A percentile compares a stretch with the other conserved stretches of the same genome.
Conservation (phyloP, 2,797 vertebrate genomes). For the Sphenopsis melanotis region DNA sequence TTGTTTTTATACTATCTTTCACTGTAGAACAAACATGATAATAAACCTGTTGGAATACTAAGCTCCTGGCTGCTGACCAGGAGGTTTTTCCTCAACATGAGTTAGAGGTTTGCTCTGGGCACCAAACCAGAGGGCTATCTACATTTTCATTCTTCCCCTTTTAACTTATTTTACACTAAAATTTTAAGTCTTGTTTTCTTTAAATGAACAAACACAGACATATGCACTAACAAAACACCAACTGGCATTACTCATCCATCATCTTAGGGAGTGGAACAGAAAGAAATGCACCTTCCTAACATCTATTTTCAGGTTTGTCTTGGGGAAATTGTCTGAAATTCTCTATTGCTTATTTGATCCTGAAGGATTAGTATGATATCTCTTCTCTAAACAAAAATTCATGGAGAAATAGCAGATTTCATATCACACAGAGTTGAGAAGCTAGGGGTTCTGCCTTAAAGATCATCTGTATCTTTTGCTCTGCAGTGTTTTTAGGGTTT, state of each 20-base stretch:
- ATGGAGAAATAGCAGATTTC: not conserved
- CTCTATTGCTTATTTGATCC: not conserved
- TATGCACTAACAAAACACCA: not conserved
- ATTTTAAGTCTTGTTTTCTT: not conserved
- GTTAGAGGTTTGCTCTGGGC: not conserved
- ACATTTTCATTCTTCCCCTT: not conserved
- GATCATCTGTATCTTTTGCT: not conserved
- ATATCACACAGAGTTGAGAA: not conserved
- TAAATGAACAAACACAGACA: not conserved
- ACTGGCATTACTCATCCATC: not conserved
- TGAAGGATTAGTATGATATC: not conserved
- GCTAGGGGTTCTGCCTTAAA: not conserved
- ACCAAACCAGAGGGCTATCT: not conserved
- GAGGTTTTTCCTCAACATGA: not conserved
- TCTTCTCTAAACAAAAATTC: not conserved
- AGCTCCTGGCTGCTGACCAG: not conserved
- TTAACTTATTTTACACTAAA: not conserved
- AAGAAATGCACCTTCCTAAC: not conserved
- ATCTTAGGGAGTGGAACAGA: not conserved
- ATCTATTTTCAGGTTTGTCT: not conserved
- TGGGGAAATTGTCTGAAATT: not conserved
- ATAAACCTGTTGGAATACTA: slow-evolving; percentile 13
- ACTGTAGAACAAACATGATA: not conserved
- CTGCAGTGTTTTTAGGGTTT: not conserved
- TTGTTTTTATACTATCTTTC: not conserved